Percentiles rank a stretch among this genome's conserved stretches.
phyloP scores from a whole-genome alignment of 37 sponge, comb jelly and placozoan genomes.

The Petrosia ficiformis region DNA sequence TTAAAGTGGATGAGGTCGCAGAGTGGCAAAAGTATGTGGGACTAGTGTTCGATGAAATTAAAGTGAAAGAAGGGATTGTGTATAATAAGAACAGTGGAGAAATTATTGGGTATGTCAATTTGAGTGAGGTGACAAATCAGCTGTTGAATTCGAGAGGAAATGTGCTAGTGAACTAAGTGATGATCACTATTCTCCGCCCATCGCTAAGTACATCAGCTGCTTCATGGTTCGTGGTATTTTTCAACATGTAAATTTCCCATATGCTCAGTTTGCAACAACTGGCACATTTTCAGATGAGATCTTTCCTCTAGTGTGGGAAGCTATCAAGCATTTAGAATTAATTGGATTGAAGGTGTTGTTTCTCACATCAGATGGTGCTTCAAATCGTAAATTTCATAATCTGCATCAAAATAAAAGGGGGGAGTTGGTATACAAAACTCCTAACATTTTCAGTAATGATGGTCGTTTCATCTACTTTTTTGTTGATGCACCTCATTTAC shows the following conservation, averaged over 20 bases:
- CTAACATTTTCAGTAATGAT: slow-evolving; percentile 2
- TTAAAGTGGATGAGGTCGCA: slow-evolving; percentile 7
- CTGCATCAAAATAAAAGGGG: background rate
- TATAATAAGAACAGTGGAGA: slow-evolving; percentile 38
- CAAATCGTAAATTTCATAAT: slow-evolving; percentile 2
- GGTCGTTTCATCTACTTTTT: slow-evolving; percentile 3
- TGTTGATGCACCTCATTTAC: slow-evolving; percentile 1
- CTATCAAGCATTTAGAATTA: background rate
- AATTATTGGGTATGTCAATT: slow-evolving; percentile 28
- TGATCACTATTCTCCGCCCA: background rate
- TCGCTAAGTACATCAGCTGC: slow-evolving; percentile 12
- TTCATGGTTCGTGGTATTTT: slow-evolving; percentile 39
- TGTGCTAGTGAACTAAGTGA: background rate
- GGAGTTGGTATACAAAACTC: background rate
- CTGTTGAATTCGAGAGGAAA: slow-evolving; percentile 14
- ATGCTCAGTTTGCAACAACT: slow-evolving; percentile 28
- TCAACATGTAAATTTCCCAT: slow-evolving; percentile 28
- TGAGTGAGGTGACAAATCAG: slow-evolving; percentile 36
- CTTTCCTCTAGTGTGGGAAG: slow-evolving; percentile 42
- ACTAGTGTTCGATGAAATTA: slow-evolving; percentile 27
- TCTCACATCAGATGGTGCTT: slow-evolving; percentile 20
- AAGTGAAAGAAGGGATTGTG: slow-evolving; percentile 37
- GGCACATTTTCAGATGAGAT: slow-evolving; percentile 3
- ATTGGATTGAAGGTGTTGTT: background rate
- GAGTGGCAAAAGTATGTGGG: slow-evolving; percentile 22